phyloP scores from a whole-genome alignment of 1,140 invertebrate genomes.

The Arctopsyche grandis region DNA sequence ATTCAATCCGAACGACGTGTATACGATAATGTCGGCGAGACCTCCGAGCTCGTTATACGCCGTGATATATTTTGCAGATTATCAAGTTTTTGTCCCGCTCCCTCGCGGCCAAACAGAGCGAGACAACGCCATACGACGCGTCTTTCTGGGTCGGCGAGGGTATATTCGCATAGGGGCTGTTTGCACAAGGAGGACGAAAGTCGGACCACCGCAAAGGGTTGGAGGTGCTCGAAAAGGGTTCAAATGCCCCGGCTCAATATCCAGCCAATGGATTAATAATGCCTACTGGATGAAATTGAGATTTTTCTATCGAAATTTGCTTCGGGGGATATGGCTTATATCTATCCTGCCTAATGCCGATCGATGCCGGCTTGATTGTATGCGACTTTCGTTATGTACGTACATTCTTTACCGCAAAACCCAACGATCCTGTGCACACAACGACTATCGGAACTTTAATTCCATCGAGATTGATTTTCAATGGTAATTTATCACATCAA shows the following conservation, averaged over 20 bases:
- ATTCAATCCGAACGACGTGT: background rate
- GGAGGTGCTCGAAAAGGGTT: conserved; percentile 38
- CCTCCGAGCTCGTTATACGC: background rate
- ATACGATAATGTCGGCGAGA: background rate
- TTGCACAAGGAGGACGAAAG: conserved; percentile 39
- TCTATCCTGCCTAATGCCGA: too few species aligned
- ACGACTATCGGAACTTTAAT: too few species aligned
- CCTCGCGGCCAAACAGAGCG: background rate
- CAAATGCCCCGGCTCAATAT: conserved; percentile 18
- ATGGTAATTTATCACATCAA: too few species aligned
- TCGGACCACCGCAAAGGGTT: conserved; percentile 38
- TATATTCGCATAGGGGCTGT: conserved; percentile 31
- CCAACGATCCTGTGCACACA: too few species aligned
- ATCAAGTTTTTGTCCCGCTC: background rate
- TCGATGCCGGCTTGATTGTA: too few species aligned
- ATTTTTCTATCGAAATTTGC: conserved; percentile 16
- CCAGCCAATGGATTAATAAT: conserved; percentile 43
- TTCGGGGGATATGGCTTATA: background rate
- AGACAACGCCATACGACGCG: background rate
- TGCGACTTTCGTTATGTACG: too few species aligned
- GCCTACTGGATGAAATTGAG: conserved; percentile 37
- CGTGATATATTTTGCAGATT: background rate
- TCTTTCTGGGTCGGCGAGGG: background rate
- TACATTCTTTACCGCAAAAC: too few species aligned
- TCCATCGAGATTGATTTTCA: too few species aligned